Evolutionary conservation across 2,888 invertebrate genomes (phyloP).

Genomic region (Ptychoptera contaminata): DNA sequence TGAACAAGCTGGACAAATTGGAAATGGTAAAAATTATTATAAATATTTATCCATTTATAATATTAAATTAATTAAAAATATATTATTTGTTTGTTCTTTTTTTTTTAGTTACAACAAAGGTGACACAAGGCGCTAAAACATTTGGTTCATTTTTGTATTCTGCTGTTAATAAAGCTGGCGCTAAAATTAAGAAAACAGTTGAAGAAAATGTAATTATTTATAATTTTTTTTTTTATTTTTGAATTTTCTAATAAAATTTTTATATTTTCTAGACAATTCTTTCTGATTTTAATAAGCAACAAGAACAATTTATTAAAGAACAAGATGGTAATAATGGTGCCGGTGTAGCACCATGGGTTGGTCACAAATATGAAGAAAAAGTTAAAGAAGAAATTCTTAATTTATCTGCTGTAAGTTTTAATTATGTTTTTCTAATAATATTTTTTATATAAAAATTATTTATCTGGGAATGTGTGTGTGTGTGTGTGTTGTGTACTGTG

Average conservation of each 20-base stretch:
- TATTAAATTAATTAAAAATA: background rate
- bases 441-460: too few species aligned
- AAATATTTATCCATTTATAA: constrained; percentile 22
- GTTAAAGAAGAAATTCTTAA: constrained; percentile 92
- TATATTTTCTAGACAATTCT: constrained; percentile 71
- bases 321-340: constrained; percentile 55
- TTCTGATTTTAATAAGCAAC: constrained; percentile 85
- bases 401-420: constrained; percentile 58
- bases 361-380: constrained; percentile 83
- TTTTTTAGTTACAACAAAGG: constrained; percentile 66
- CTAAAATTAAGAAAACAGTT: constrained; percentile 90
- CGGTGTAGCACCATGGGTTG: constrained; percentile 84
- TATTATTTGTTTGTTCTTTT: constrained; percentile 13
- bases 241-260: constrained; percentile 21
- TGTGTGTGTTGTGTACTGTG: too few species aligned
- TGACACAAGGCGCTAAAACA: constrained; percentile 76
- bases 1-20: constrained; percentile 64
- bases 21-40: constrained; percentile 43
- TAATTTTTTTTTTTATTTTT: constrained; percentile 7
- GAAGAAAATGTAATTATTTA: constrained; percentile 75
- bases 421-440: constrained; percentile 9
- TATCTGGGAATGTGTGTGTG: too few species aligned
- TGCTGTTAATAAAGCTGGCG: constrained; percentile 91
- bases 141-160: constrained; percentile 87
- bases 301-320: constrained; percentile 86